Percentiles rank a stretch among this genome's conserved stretches.
Conservation (phyloP, 2,888 invertebrate genomes). For the Theretra japonica region DNA sequence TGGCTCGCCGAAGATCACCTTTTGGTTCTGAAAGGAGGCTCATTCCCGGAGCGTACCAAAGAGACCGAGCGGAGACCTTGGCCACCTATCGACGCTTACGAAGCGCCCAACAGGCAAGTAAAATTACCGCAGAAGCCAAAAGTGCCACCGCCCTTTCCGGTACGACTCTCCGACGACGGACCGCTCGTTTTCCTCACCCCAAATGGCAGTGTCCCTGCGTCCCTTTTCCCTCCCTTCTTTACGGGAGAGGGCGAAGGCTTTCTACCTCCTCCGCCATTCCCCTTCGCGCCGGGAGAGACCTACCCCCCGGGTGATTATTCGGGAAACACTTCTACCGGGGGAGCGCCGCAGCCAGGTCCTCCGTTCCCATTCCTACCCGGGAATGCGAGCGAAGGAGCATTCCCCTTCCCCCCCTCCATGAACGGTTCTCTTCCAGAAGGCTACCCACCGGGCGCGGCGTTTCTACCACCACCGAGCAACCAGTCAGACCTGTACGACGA, state of each 20-base stretch:
- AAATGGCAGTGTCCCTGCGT: conserved; percentile 90
- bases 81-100: conserved; percentile 93
- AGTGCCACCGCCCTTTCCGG: conserved; percentile 96
- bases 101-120: conserved; percentile 92
- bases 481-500: conserved; percentile 92
- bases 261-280: conserved; percentile 83
- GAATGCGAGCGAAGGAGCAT: conserved; percentile 84
- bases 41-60: conserved; percentile 84
- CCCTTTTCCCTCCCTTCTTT: conserved; percentile 87
- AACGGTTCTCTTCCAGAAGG: conserved; percentile 85
- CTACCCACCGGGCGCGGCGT: conserved; percentile 83
- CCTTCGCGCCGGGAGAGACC: conserved; percentile 85
- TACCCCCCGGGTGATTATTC: conserved; percentile 84
- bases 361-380: conserved; percentile 86
- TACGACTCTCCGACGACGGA: conserved; percentile 93
- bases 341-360: conserved; percentile 86
- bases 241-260: conserved; percentile 85
- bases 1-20: conserved; percentile 96
- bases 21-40: conserved; percentile 92
- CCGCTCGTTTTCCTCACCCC: conserved; percentile 94
- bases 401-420: conserved; percentile 83
- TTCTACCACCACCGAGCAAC: conserved; percentile 89
- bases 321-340: conserved; percentile 88
- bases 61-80: conserved; percentile 83
- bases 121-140: conserved; percentile 92